Conservation (phyloP, 1,140 invertebrate genomes). For the Bombus waltoni region DNA sequence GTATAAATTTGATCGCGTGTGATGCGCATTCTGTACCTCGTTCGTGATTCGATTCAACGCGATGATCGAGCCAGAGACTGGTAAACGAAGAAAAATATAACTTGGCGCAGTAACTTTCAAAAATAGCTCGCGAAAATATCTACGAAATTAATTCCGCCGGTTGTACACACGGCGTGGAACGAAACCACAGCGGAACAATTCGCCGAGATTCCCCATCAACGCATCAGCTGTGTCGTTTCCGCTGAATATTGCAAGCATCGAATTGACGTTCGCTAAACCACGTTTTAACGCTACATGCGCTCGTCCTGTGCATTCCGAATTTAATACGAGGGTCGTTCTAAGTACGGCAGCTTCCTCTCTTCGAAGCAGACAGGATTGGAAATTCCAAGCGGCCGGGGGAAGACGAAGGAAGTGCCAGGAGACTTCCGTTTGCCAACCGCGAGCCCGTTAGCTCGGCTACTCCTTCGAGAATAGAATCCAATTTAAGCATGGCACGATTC, state of each 20-base stretch:
- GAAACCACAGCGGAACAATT: neutral
- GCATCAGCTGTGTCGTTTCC: neutral
- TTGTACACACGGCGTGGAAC: no score
- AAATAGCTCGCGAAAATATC: no score
- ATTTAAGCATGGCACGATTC: slow-evolving; percentile 72
- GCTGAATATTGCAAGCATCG: neutral
- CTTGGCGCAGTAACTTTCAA: no score
- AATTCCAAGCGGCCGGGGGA: slow-evolving; percentile 65
- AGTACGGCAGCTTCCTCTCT: slow-evolving; percentile 65
- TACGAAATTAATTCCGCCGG: no score
- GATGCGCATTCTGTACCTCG: no score
- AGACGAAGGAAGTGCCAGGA: slow-evolving; percentile 61
- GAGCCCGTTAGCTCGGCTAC: slow-evolving; percentile 58
- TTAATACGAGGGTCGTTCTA: slow-evolving; percentile 64
- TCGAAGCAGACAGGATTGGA: slow-evolving; percentile 64
- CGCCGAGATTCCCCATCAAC: neutral
- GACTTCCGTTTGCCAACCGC: slow-evolving; percentile 69
- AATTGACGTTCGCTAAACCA: neutral
- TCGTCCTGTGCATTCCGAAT: slow-evolving; percentile 41
- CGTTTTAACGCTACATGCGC: neutral
- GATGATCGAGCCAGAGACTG: no score
- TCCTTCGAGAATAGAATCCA: slow-evolving; percentile 71
- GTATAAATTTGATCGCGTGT: no score
- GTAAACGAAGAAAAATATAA: no score
- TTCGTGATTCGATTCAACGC: no score